These are phyloP conservation scores for Pherbina coryleti DNA, from an alignment of 2,888 invertebrate genomes.

Conservation along the genomic window DNA sequence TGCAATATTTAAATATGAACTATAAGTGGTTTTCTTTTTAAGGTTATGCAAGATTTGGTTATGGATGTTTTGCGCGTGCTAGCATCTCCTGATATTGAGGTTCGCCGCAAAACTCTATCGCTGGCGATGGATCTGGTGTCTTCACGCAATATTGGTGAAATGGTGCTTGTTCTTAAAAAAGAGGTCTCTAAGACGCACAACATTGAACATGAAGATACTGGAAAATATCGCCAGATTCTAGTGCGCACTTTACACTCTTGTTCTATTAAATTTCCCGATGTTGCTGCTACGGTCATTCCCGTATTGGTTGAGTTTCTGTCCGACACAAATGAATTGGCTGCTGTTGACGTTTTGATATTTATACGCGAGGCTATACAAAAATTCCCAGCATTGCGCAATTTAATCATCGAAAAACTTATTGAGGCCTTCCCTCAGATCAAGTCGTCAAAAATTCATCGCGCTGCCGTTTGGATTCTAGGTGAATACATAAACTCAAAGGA, in stretches of 20 bases:
- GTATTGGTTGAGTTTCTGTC: constrained; percentile 94
- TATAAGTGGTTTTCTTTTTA: too few species aligned
- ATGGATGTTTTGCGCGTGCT: constrained; percentile 98
- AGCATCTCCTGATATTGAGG: constrained; percentile 94
- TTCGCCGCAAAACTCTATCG: constrained; percentile 86
- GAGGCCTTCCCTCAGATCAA: constrained; percentile 89
- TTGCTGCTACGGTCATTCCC: constrained; percentile 93
- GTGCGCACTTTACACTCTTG: constrained; percentile 95
- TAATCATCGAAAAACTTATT: constrained; percentile 81
- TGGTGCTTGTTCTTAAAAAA: constrained; percentile 92
- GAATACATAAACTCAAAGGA: constrained; percentile 88
- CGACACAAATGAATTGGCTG: constrained; percentile 89
- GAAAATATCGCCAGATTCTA: constrained; percentile 93
- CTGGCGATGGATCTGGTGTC: constrained; percentile 92
- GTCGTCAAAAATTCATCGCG: constrained; percentile 91
- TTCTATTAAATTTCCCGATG: constrained; percentile 96
- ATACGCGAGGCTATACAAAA: constrained; percentile 96
- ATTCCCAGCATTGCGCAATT: constrained; percentile 83
- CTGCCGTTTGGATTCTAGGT: constrained; percentile 97
- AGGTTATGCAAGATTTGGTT: constrained; percentile 87
- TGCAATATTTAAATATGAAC: too few species aligned
- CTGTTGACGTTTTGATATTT: constrained; percentile 94
- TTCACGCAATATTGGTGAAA: constrained; percentile 93
- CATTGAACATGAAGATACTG: constrained; percentile 94
- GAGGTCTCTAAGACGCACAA: constrained; percentile 91